Evolutionary conservation across 2,888 invertebrate species (phyloP).

Genomic region (Conus canariensis): DNA sequence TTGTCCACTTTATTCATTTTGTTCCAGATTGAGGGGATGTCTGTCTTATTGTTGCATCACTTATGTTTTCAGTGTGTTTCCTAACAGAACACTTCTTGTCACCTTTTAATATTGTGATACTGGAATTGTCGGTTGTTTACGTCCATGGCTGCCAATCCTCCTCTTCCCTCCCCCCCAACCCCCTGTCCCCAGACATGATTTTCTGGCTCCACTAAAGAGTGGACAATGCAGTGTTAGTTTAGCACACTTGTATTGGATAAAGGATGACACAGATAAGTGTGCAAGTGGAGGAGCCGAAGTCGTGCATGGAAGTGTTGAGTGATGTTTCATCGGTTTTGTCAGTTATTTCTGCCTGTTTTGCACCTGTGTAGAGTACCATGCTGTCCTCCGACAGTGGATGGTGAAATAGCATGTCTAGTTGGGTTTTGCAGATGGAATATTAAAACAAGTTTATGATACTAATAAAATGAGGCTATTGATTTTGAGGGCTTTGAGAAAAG

Average conservation of each 20-base stretch:
- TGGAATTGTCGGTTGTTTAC: neutral
- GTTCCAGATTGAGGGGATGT: neutral
- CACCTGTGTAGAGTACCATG: no score
- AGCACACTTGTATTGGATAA: neutral
- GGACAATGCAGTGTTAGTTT: neutral
- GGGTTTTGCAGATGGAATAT: no score
- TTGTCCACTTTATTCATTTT: neutral
- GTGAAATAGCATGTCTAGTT: neutral
- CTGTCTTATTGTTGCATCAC: neutral
- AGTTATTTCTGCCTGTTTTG: no score
- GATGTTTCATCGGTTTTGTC: no score
- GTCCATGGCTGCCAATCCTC: slow-evolving; percentile 13
- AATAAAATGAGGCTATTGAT: no score
- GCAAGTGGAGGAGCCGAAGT: neutral
- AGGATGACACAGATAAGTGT: neutral
- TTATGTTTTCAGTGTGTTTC: neutral
- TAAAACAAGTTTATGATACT: no score
- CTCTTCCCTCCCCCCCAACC: neutral
- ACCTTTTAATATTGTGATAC: slow-evolving; percentile 17
- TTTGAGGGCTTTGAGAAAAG: no score
- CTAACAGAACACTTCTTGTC: neutral
- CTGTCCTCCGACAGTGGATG: no score
- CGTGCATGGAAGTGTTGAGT: neutral
- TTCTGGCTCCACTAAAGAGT: neutral
- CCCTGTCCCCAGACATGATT: no score